Base-by-base conservation (phyloP, 2,797 vertebrate genomes). In the Premnoplex brunnescens region DNA sequence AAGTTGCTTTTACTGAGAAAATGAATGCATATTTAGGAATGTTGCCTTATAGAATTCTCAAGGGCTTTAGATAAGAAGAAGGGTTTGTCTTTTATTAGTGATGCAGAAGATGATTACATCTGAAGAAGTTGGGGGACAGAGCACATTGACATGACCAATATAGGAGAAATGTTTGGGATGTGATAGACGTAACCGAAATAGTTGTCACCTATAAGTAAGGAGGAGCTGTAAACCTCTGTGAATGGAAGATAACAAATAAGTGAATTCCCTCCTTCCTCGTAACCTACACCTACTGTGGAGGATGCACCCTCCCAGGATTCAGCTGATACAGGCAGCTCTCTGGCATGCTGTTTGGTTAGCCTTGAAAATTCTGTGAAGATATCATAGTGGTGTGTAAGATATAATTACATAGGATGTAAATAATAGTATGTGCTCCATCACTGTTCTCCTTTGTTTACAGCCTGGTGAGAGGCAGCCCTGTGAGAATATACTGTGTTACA, bases 221-320 rank as follows among this genome's bases (percentile, higher is more conserved):
- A 34, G 60, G 55, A 77, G 24, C 24, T 80, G n/a, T 95, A 68
- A 88, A 91, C 30, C 30, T 64, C 72, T 91, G 54, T 30, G 32
- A 68, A 62, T 48, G 30, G 54, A 93, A 81, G 43, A 69, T 43
- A 66, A 55, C 56, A 81, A 84, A 69, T 84, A 73, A 85, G 30
- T 27, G n/a, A 87, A 74, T 88, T 88, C 27, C 21, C 44, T 85
- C 49, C 64, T 85, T 93, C 68, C 32, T 85, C 41, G 26, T 85
- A 64, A 92, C 27, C 26, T 30, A 11, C 15, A 34, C 0, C 0
- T 66, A 13, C 11, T 6, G 7, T 7, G 39, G 39, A 82, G 81
- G 14, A 76, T 46, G n/a, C 39, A 34, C 10, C 5, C 15, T 60
- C 27, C 27, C 44, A 69, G 28, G 34, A 58, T 66, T 92, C 67